Conservation (phyloP, 1,140 invertebrate species). For the Leptestheria dahalacensis region DNA sequence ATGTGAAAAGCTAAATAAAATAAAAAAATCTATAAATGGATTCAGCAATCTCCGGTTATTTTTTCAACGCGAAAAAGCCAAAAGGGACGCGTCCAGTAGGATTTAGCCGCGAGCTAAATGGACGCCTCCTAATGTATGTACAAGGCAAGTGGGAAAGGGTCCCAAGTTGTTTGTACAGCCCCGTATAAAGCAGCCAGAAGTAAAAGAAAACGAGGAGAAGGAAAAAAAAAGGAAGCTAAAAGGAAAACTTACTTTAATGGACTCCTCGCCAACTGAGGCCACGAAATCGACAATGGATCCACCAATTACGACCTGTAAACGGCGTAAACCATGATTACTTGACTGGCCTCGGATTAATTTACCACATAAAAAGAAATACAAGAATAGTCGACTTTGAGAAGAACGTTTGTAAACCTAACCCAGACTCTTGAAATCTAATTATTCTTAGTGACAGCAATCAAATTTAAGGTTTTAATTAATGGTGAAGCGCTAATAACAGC, state of each 20-base stretch:
- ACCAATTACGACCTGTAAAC: slow-evolving; percentile 60
- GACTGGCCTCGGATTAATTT: not conserved
- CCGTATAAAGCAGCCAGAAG: not conserved
- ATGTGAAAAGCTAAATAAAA: too few relatives aligned
- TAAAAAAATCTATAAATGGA: too few relatives aligned
- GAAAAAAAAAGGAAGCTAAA: not conserved
- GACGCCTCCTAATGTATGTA: too few relatives aligned
- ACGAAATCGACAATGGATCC: slow-evolving; percentile 62
- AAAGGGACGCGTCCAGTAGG: too few relatives aligned
- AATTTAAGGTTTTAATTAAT: too few relatives aligned
- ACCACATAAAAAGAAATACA: not conserved
- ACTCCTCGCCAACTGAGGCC: slow-evolving; percentile 41
- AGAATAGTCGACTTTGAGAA: not conserved
- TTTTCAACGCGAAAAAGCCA: too few relatives aligned
- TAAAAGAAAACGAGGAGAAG: not conserved
- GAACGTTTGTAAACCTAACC: not conserved
- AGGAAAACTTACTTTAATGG: slow-evolving; percentile 46
- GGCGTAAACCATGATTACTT: slow-evolving; percentile 12
- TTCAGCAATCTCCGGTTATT: too few relatives aligned
- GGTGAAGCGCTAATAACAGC: too few relatives aligned
- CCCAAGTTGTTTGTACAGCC: too few relatives aligned
- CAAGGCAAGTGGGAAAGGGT: too few relatives aligned
- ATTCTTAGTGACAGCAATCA: too few relatives aligned
- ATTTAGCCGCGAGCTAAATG: too few relatives aligned
- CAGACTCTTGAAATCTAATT: not conserved